These are phyloP conservation scores for Pseudorhombus dupliciocellatus DNA, from an alignment of 2,113 vertebrate species.

Conservation along the genomic window DNA sequence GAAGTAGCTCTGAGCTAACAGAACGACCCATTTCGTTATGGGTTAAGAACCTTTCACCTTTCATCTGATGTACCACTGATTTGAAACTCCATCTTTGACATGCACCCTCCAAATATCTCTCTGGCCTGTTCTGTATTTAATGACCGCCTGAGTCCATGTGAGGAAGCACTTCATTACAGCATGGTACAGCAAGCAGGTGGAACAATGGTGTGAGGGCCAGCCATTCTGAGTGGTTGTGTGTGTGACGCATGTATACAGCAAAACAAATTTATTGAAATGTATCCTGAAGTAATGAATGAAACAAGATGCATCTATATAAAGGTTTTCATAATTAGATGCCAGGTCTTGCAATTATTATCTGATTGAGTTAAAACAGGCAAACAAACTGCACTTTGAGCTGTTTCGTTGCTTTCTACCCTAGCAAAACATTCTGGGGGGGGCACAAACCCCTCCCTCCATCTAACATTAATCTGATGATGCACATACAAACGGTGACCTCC, in stretches of 20 bases:
- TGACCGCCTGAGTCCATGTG: constrained; percentile 70
- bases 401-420: neutral
- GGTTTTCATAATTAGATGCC: neutral
- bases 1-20: neutral
- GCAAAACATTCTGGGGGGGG: neutral
- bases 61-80: constrained; percentile 9
- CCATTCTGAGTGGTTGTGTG: neutral
- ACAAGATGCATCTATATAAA: neutral
- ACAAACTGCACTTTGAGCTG: neutral
- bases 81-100: constrained; percentile 25
- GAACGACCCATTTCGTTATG: no score
- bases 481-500: neutral
- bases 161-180: constrained; percentile 76
- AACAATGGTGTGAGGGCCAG: constrained; percentile 21
- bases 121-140: constrained; percentile 56
- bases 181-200: constrained; percentile 58
- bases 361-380: neutral
- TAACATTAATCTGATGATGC: no score
- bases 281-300: constrained; percentile 1
- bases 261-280: constrained; percentile 9
- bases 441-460: no score
- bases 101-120: constrained; percentile 20
- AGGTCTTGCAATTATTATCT: neutral
- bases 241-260: constrained; percentile 47
- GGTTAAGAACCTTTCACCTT: neutral